Evolutionary conservation across 2,888 invertebrate genomes (phyloP), one percentile per base, ranked within the genome.

Genomic region (Melanophora roralis): DNA sequence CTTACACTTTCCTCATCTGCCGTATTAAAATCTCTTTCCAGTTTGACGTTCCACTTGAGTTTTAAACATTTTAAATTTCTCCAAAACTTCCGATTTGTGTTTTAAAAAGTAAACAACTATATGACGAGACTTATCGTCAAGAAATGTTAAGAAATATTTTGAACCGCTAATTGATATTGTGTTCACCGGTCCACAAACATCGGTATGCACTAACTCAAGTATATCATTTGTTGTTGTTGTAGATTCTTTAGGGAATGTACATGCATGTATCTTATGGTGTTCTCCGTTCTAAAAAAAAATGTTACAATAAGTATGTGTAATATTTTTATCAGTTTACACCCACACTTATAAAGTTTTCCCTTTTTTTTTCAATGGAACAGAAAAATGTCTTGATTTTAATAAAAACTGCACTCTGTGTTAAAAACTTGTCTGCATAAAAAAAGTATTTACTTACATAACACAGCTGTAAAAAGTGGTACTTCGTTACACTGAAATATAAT

Each of bases 181-280:
- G 8, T 53, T 60, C 5, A 69, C 55, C 6, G 76, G 69, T 14
- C 59, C 67, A 21, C 78, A 78, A 3, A 67, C 67, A 38, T 78
- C 68, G 6, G 57, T 59, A 51, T 73, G 74, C 16, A 78, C 53
- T 11, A 81, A 21, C 19, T 78, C 51, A n/a, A 81, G 38, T 12
- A 60, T 19, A 16, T 71, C 55, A 12, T 43, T 53, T 9, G 77
- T 45, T 40, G 12, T 36, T 5, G 64, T 12, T 19, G 64, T 55
- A 9, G 64, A 69, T 34, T 65, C 19, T n/a, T 47, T 43, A 5
- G 57, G 53, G 47, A 81, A 78, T 14, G 77, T 65, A 8, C 9
- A 45, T 21, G 34, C 49, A 67, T 69, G 57, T 21, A 78, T 43
- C 53, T 73, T n/a, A n/a, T n/a, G n/a, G n/a, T n/a, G n/a, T n/a